Evolutionary conservation across 2,797 vertebrate species (phyloP).

Genomic region (Pseudocheirus occidentalis): DNA sequence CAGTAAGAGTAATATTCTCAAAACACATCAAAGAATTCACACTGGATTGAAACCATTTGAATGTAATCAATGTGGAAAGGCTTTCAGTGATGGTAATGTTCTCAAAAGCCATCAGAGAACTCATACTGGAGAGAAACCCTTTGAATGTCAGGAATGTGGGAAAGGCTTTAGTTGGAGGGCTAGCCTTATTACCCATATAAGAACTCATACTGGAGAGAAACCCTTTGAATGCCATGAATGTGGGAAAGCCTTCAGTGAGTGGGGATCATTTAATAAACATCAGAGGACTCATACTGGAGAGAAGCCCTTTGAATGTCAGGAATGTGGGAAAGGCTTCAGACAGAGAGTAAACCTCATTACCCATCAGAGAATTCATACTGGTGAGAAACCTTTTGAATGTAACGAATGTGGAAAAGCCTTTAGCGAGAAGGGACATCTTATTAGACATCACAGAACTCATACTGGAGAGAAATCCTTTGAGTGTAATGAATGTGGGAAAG

Average conservation of each 20-base stretch:
- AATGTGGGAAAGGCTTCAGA: constrained; percentile 52
- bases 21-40: constrained; percentile 23
- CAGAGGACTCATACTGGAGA: constrained; percentile 60
- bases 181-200: constrained; percentile 17
- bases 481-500: constrained; percentile 66
- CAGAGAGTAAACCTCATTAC: constrained; percentile 48
- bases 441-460: constrained; percentile 55
- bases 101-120: constrained; percentile 30
- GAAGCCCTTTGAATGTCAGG: constrained; percentile 50
- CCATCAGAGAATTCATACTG: constrained; percentile 54
- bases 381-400: constrained; percentile 56
- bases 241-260: constrained; percentile 48
- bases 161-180: constrained; percentile 41
- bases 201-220: constrained; percentile 51
- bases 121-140: constrained; percentile 51
- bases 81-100: background rate
- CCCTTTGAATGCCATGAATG: constrained; percentile 39
- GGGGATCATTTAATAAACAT: constrained; percentile 47
- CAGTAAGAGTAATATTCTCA: constrained; percentile 29
- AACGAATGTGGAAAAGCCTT: constrained; percentile 54
- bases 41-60: background rate
- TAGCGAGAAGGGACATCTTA: constrained; percentile 49
- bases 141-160: constrained; percentile 44
- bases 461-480: constrained; percentile 45
- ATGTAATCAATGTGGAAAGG: constrained; percentile 14